These are phyloP conservation scores for Pseudococcus jackbeardsleyi DNA, from an alignment of 2,888 invertebrate species.

Conservation along the genomic window DNA sequence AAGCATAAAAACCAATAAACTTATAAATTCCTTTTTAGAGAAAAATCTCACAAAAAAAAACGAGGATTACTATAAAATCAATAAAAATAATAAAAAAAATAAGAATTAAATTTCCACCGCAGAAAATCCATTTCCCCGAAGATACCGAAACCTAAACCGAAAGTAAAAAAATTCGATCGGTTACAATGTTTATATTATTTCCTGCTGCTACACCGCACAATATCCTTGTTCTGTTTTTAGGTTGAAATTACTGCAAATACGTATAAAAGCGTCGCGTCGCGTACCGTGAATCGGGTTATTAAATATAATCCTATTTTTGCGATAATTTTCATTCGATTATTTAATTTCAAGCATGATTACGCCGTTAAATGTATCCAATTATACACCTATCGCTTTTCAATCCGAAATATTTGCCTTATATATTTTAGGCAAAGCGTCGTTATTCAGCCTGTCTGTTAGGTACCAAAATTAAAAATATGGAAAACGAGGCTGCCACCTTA, in stretches of 20 bases:
- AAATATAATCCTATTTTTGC: constrained; percentile 6
- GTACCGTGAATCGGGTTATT: background rate
- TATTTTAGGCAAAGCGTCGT: background rate
- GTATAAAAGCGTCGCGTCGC: background rate
- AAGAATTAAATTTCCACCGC: background rate
- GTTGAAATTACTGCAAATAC: background rate
- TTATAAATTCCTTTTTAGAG: too few relatives aligned
- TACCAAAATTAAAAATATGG: background rate
- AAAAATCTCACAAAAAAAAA: too few relatives aligned
- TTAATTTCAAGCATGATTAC: constrained; percentile 22
- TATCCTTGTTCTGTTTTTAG: background rate
- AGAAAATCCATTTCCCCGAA: background rate
- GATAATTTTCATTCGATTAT: constrained; percentile 15
- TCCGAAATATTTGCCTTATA: background rate
- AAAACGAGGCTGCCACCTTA: background rate
- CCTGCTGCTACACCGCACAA: background rate
- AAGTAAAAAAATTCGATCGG: background rate
- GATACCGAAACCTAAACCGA: background rate
- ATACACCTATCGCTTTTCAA: constrained; percentile 12
- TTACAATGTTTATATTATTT: background rate
- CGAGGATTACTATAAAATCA: background rate
- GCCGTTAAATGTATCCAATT: constrained; percentile 1
- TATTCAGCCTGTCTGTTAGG: background rate
- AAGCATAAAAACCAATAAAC: too few relatives aligned
- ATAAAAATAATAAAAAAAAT: background rate